Percentiles rank a stretch among this genome's conserved stretches.
Evolutionary conservation across 2,797 vertebrate genomes (phyloP).

Genomic region (Pachyuromys duprasi): DNA sequence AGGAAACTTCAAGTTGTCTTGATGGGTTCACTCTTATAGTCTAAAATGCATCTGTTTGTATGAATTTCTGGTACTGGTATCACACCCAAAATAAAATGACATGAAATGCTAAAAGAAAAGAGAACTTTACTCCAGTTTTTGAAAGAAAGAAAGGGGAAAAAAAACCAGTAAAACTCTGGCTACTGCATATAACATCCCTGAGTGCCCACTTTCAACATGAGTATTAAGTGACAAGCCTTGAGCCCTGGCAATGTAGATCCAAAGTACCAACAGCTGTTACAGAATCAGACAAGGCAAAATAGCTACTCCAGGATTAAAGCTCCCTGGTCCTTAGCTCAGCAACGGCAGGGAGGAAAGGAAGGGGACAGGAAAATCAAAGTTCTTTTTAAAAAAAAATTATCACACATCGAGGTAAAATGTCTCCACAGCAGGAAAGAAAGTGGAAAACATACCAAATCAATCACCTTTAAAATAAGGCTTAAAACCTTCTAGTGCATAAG

Average conservation of each 20-base stretch:
- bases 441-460: constrained; percentile 80
- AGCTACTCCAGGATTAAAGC: constrained; percentile 67
- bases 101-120: not conserved
- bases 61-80: not conserved
- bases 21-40: not conserved
- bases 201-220: not conserved
- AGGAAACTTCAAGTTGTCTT: not conserved
- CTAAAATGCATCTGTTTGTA: not conserved
- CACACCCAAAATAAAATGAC: not conserved
- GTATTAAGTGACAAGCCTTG: not conserved
- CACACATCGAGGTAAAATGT: constrained; percentile 76
- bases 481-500: constrained; percentile 73
- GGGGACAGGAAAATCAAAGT: constrained; percentile 78
- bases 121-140: not conserved
- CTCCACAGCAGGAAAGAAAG: constrained; percentile 78
- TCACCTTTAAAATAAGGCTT: constrained; percentile 78
- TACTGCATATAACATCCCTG: not conserved
- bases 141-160: not conserved
- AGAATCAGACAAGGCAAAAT: constrained; percentile 16
- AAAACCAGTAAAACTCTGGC: not conserved
- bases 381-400: constrained; percentile 74
- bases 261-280: constrained; percentile 44
- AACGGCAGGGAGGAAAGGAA: constrained; percentile 62
- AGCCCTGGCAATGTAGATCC: constrained; percentile 11
- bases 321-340: not conserved